Conservation (phyloP, 2,797 vertebrate species). For the Malurus leucopterus region DNA sequence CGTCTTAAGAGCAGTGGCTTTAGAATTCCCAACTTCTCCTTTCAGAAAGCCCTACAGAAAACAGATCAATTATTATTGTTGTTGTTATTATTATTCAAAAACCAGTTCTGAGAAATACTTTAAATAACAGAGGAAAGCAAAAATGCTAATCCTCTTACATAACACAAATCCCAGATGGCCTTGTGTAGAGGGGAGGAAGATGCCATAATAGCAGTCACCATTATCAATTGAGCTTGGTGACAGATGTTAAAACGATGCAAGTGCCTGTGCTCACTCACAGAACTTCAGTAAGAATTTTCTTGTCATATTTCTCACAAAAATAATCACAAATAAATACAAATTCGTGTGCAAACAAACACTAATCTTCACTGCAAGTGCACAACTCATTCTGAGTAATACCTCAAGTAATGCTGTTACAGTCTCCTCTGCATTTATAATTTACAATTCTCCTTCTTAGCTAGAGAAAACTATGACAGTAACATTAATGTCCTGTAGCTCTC, state of each 20-base stretch:
- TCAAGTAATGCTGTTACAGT: slow-evolving; percentile 8
- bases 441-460: neutral
- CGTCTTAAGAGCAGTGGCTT: slow-evolving; percentile 37
- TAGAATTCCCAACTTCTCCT: slow-evolving; percentile 53
- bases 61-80: slow-evolving; percentile 61
- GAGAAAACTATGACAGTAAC: slow-evolving; percentile 3
- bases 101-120: slow-evolving; percentile 69
- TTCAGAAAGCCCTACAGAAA: slow-evolving; percentile 46
- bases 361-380: neutral
- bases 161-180: slow-evolving; percentile 72
- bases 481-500: neutral
- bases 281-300: slow-evolving; percentile 42
- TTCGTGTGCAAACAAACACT: neutral
- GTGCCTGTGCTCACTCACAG: slow-evolving; percentile 1
- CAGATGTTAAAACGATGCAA: slow-evolving; percentile 61
- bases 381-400: slow-evolving; percentile 33
- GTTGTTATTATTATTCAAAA: slow-evolving; percentile 64
- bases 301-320: neutral
- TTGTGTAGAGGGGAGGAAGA: slow-evolving; percentile 55
- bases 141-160: slow-evolving; percentile 65
- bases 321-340: slow-evolving; percentile 21
- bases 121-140: slow-evolving; percentile 67
- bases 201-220: slow-evolving; percentile 51
- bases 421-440: neutral
- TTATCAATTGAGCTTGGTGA: slow-evolving; percentile 43